Percentiles rank a stretch among this genome's conserved stretches.
Evolutionary conservation across 2,888 invertebrate species (phyloP).

Genomic region (Eristalis tenax): DNA sequence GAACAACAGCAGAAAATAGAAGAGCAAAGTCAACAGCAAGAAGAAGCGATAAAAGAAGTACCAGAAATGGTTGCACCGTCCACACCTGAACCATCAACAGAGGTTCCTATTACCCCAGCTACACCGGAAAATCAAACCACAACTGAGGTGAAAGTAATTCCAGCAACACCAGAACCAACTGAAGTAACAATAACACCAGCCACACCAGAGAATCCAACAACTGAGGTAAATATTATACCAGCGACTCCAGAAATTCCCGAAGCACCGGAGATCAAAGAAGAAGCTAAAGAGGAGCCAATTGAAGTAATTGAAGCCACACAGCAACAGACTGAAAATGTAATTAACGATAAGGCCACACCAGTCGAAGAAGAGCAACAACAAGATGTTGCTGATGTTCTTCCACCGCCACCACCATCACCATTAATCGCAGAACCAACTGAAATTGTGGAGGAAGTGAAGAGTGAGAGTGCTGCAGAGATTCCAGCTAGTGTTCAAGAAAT

Average conservation of each 20-base stretch:
- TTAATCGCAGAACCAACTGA: not conserved
- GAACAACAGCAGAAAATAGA: slow-evolving; percentile 37
- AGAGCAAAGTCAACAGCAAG: slow-evolving; percentile 28
- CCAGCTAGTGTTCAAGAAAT: slow-evolving; percentile 40
- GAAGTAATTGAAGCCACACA: slow-evolving; percentile 12
- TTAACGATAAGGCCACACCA: not conserved
- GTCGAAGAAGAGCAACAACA: not conserved
- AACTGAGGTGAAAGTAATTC: slow-evolving; percentile 64
- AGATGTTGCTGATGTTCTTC: slow-evolving; percentile 15
- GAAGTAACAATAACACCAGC: slow-evolving; percentile 62
- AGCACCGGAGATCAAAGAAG: slow-evolving; percentile 42
- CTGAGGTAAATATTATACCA: slow-evolving; percentile 60
- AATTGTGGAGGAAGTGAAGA: slow-evolving; percentile 42
- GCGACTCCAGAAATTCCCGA: slow-evolving; percentile 56
- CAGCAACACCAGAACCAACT: slow-evolving; percentile 62
- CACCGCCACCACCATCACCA: slow-evolving; percentile 34
- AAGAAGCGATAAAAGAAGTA: slow-evolving; percentile 25
- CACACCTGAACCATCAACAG: slow-evolving; percentile 41
- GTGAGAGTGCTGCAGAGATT: slow-evolving; percentile 37
- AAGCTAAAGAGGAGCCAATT: slow-evolving; percentile 39
- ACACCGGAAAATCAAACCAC: slow-evolving; percentile 51
- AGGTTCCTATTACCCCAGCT: slow-evolving; percentile 38
- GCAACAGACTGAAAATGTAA: slow-evolving; percentile 42
- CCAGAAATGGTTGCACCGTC: slow-evolving; percentile 50
- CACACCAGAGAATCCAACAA: slow-evolving; percentile 59